Base-by-base conservation (phyloP, 2,888 invertebrate species). In the Anarsia innoxiella region DNA sequence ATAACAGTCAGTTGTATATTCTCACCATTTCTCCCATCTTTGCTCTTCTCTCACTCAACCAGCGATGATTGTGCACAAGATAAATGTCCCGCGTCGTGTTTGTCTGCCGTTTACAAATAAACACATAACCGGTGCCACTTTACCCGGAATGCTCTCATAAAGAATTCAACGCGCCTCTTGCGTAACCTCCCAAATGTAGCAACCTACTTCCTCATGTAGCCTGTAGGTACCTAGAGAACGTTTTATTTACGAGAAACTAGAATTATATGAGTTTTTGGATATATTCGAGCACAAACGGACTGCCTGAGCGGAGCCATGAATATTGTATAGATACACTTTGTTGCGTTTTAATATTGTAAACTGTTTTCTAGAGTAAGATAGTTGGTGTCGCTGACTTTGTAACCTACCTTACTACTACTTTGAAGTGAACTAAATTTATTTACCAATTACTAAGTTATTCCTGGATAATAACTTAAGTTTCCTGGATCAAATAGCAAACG, bases 51-150 rank as follows among this genome's bases (percentile, higher is more conserved):
- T n/a, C n/a, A n/a, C n/a, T n/a, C n/a, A n/a, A n/a, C n/a, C n/a
- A n/a, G n/a, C n/a, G n/a, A 39, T 27, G 11, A 27, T 12, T 27
- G 35, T 6, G 28, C 23, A 23, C 14, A n/a, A 36, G 36, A 36
- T 36, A 29, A 19, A 36, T 36, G 29, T 28, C 23, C 16, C 32
- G 26, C 35, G 10, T 26, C 9, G 37, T 27, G 37, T 33, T 33
- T 26, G 33, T 33, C 33, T 33, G 33, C 15, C 33, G 33, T 33
- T 33, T 26, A 15, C 12, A 25, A 33, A 33, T 25, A 33, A 23
- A 14, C 26, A 33, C 33, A 33, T 33, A 33, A 33, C 33, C 15
- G 33, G 10, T 33, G 26, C 14, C 33, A 33, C 26, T 33, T 26
- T n/a, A 25, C 26, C n/a, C 25, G n/a, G 25, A 2, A 9, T n/a